Base-by-base conservation (phyloP, 2,797 vertebrate species). In the Notoglanidium macrostoma region DNA sequence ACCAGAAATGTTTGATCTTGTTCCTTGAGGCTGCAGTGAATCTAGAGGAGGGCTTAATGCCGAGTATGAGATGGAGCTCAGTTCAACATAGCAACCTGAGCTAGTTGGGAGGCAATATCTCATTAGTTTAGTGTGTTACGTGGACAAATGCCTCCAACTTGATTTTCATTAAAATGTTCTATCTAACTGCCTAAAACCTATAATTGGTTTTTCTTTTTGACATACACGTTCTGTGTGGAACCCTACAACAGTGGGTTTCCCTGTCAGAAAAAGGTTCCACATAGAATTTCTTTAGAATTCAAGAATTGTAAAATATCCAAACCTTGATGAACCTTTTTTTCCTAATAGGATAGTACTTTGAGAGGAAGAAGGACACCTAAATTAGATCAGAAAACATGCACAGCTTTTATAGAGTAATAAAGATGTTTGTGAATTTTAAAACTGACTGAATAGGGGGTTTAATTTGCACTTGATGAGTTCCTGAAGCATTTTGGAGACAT, bases 381-480 rank as follows among this genome's bases (percentile, higher is more conserved):
- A 65, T 49, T 65, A 49, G 10, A 72, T 15, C 49, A 72, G 51
- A 17, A 67, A 84, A 68, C 70, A 67, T 15, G 5, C 46, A 14
- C 6, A 83, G n/a, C 17, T 32, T 65, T 83, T 54, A 35, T 68
- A 21, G 3, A 32, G 5, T 68, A 21, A 54, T 54, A 54, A 70
- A 70, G 44, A 68, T 54, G 49, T 55, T 55, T 35, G 26, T 82
- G 12, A 82, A 82, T 63, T 82, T 82, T 0, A 82, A 29, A 67
- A 11, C 6, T 10, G 59, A 11, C 6, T 10, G 59, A 81, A 49
- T 65, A 29, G 15, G 3, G 12, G 14, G 51, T 87, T 70, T 77
- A 46, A 84, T 73, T 86, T 86, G 55, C 44, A 84, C 57, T 80
- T 29, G 73, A 76, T 88, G 5, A 73, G 67, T 77, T 89, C 83